Conservation (phyloP, 2,113 vertebrate genomes). For the Chrysochloris asiatica region DNA sequence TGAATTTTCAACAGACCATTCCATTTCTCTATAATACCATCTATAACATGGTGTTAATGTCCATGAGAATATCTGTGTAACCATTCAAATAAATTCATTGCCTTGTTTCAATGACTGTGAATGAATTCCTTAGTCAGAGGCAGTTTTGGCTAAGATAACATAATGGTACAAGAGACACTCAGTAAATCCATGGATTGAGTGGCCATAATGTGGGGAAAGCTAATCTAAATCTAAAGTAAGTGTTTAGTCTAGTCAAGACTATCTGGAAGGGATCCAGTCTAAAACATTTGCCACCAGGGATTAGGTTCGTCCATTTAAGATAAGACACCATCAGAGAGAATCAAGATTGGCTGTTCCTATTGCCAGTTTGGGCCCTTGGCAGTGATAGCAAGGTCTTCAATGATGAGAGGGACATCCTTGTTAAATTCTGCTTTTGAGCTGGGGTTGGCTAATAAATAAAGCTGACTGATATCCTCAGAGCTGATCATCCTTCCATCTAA, state of each 20-base stretch:
- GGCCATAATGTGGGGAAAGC: too few relatives aligned
- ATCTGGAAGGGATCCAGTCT: not conserved
- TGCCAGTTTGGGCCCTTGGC: not conserved
- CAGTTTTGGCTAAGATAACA: not conserved
- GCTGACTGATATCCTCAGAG: not conserved
- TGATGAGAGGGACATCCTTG: not conserved
- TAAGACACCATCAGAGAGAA: too few relatives aligned
- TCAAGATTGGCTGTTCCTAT: not conserved
- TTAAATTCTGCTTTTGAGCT: not conserved
- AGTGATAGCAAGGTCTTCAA: not conserved
- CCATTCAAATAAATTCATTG: not conserved
- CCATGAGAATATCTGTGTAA: not conserved
- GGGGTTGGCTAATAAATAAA: not conserved
- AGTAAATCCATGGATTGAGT: not conserved
- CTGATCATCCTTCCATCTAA: too few relatives aligned
- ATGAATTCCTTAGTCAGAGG: not conserved
- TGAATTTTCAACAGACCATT: not conserved
- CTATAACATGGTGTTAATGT: not conserved
- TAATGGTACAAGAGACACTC: not conserved
- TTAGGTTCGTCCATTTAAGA: too few relatives aligned
- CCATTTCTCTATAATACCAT: not conserved
- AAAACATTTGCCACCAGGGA: not conserved
- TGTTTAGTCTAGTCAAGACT: not conserved
- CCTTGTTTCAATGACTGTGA: not conserved
- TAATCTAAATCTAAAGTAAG: not conserved